Evolutionary conservation across 2,888 invertebrate species (phyloP).

Genomic region (Synergus umbraculus): DNA sequence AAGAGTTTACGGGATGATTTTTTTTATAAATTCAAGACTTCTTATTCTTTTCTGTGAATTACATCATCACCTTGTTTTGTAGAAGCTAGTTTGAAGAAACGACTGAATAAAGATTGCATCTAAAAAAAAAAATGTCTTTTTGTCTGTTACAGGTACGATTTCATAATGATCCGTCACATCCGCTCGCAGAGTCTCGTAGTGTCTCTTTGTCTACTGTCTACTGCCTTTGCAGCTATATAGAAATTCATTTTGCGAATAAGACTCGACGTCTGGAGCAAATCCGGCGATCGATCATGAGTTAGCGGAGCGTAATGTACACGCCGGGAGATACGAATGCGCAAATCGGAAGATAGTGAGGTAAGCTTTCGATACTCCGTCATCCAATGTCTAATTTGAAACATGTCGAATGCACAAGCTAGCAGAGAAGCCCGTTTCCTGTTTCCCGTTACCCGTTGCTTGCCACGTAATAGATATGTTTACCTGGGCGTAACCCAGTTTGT

Average conservation of each 20-base stretch:
- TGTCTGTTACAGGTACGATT: constrained; percentile 28
- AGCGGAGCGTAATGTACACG: constrained; percentile 12
- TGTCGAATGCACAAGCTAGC: constrained; percentile 48
- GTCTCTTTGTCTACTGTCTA: background rate
- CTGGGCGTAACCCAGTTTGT: constrained; percentile 62
- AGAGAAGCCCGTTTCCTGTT: constrained; percentile 52
- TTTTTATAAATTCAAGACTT: too few species aligned
- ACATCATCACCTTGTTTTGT: too few species aligned
- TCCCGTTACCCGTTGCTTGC: constrained; percentile 9
- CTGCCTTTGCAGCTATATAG: background rate
- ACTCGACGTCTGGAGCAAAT: constrained; percentile 10
- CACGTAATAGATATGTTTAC: constrained; percentile 67
- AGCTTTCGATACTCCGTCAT: constrained; percentile 49
- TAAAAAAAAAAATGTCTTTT: background rate
- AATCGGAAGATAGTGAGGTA: constrained; percentile 48
- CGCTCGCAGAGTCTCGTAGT: background rate
- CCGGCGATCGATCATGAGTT: constrained; percentile 28
- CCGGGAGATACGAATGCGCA: constrained; percentile 21
- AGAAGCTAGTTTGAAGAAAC: too few species aligned
- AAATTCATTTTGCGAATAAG: constrained; percentile 25
- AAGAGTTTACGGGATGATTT: too few species aligned
- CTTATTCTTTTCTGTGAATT: too few species aligned
- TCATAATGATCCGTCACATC: constrained; percentile 6
- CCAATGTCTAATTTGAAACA: constrained; percentile 54
- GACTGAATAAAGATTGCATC: too few species aligned